Evolutionary conservation across 2,113 vertebrate genomes (phyloP).

Genomic region (Corvus hawaiiensis): DNA sequence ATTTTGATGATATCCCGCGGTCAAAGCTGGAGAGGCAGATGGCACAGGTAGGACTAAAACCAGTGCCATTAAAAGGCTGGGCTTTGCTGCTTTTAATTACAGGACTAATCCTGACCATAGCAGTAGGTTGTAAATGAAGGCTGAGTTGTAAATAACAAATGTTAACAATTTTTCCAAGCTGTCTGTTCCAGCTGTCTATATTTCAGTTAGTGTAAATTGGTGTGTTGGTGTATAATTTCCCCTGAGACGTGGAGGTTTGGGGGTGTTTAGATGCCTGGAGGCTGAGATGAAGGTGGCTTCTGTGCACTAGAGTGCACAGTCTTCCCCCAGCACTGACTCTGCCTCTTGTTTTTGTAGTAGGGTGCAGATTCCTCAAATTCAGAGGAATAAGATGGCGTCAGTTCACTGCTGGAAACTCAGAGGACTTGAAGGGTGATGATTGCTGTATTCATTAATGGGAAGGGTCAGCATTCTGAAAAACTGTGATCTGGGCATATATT

Average conservation of each 20-base stretch:
- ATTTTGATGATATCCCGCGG: slow-evolving; percentile 97
- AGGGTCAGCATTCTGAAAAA: background rate
- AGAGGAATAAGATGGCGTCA: background rate
- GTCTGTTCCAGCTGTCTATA: background rate
- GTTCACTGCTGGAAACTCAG: background rate
- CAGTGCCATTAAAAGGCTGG: background rate
- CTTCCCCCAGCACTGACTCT: background rate
- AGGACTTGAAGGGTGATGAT: background rate
- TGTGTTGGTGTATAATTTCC: background rate
- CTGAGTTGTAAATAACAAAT: background rate
- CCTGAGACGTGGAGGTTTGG: background rate
- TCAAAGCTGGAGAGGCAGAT: slow-evolving; percentile 99
- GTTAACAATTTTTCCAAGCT: background rate
- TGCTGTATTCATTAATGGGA: background rate
- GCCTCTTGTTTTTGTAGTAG: background rate
- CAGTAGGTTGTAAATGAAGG: background rate
- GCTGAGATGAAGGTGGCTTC: background rate
- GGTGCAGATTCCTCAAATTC: background rate
- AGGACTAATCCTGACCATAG: background rate
- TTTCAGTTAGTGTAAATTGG: background rate
- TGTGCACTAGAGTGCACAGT: background rate
- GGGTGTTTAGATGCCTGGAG: background rate
- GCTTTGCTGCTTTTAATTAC: background rate
- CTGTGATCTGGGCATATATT: background rate
- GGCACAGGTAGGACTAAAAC: slow-evolving; percentile 90